Conservation (phyloP, 1,140 invertebrate genomes). For the Pachyrhynchus sulphureomaculatus region DNA sequence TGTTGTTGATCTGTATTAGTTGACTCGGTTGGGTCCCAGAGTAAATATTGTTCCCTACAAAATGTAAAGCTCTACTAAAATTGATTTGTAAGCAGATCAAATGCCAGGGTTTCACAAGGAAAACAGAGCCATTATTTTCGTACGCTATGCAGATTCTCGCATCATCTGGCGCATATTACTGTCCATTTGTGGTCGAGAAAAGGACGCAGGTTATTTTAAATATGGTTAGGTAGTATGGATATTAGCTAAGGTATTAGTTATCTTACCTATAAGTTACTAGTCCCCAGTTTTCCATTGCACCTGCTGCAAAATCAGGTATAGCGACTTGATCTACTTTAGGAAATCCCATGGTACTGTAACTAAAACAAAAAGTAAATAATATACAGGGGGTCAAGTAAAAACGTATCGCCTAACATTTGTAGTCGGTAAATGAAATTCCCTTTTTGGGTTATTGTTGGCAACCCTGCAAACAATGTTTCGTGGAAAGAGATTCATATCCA, state of each 20-base stretch:
- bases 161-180: too few relatives aligned
- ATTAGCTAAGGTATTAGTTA: too few relatives aligned
- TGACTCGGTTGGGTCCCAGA: conserved; percentile 56
- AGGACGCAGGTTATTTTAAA: too few relatives aligned
- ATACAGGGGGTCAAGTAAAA: neutral
- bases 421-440: too few relatives aligned
- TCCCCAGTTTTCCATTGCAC: conserved; percentile 91
- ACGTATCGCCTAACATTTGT: neutral
- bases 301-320: conserved; percentile 80
- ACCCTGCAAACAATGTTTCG: too few relatives aligned
- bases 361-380: neutral
- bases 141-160: too few relatives aligned
- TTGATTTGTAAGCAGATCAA: neutral
- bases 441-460: too few relatives aligned
- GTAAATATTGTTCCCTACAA: conserved; percentile 60
- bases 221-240: too few relatives aligned
- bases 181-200: too few relatives aligned
- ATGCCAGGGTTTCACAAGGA: neutral
- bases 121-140: too few relatives aligned
- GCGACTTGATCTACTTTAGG: conserved; percentile 63
- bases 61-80: too few relatives aligned
- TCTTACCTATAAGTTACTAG: conserved; percentile 87
- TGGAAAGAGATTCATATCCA: too few relatives aligned
- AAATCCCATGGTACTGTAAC: conserved; percentile 19
- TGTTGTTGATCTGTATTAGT: conserved; percentile 53